Conservation (phyloP, 2,888 invertebrate genomes). For the Pheosia gnoma region DNA sequence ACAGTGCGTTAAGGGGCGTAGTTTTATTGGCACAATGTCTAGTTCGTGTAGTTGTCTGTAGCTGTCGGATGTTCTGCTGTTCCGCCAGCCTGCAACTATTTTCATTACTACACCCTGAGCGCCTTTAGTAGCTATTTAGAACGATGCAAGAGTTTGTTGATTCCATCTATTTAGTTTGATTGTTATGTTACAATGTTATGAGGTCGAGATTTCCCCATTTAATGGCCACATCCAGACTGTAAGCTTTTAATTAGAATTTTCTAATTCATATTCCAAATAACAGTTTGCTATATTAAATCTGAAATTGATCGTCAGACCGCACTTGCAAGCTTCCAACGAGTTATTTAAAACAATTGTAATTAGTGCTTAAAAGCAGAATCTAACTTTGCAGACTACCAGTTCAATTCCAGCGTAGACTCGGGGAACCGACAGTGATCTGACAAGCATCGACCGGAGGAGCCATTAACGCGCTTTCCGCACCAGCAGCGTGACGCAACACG, state of each 20-base stretch:
- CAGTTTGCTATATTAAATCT: too few species aligned
- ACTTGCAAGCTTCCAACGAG: background rate
- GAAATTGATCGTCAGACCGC: too few species aligned
- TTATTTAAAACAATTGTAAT: background rate
- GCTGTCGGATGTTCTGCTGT: constrained; percentile 22
- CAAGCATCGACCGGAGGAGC: constrained; percentile 62
- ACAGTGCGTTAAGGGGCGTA: background rate
- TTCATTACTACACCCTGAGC: constrained; percentile 53
- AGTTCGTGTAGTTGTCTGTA: constrained; percentile 9
- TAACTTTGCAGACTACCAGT: constrained; percentile 26
- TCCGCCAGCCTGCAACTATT: constrained; percentile 47
- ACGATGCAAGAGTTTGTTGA: background rate
- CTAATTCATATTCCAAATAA: too few species aligned
- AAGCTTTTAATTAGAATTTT: too few species aligned
- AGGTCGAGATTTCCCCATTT: too few species aligned
- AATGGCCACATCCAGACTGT: too few species aligned
- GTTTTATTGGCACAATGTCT: background rate
- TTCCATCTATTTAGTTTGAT: background rate
- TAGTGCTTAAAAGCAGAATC: constrained; percentile 22
- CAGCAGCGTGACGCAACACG: constrained; percentile 43
- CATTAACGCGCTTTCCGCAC: constrained; percentile 67
- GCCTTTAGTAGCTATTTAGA: background rate
- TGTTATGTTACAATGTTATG: background rate
- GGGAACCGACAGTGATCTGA: constrained; percentile 70
- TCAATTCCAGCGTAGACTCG: background rate